phyloP scores from a whole-genome alignment of 37 sponge, comb jelly and placozoan genomes.

The Bolinopsis microptera region DNA sequence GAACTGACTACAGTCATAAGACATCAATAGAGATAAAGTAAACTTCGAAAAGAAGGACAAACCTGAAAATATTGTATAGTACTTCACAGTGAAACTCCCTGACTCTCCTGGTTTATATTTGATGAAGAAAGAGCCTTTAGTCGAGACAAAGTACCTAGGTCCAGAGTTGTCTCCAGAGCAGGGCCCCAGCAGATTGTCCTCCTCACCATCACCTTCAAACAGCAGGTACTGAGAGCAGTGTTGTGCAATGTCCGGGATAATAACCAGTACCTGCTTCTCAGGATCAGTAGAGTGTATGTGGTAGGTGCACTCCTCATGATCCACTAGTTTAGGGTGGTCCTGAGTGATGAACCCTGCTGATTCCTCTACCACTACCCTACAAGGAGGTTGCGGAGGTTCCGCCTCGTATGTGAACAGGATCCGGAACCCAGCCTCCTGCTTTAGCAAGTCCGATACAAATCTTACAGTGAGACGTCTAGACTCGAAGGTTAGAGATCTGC shows the following conservation, averaged over 20 bases:
- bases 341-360: not conserved
- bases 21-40: too few relatives aligned
- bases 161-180: not conserved
- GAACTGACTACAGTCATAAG: too few relatives aligned
- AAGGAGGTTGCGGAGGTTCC: not conserved
- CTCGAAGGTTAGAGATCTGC: not conserved
- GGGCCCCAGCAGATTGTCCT: not conserved
- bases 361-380: not conserved
- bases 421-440: not conserved
- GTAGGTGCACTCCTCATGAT: not conserved
- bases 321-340: not conserved
- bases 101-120: not conserved
- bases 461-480: not conserved
- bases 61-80: not conserved
- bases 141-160: not conserved
- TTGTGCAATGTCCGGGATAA: not conserved
- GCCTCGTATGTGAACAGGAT: conserved; percentile 16
- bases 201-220: not conserved
- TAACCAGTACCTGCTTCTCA: not conserved
- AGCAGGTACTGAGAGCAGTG: not conserved
- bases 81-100: not conserved
- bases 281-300: not conserved
- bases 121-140: not conserved
- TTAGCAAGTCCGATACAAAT: not conserved
- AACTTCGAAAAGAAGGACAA: not conserved